Evolutionary conservation across 1,140 invertebrate species (phyloP), one percentile per base, ranked within the genome.

Genomic region (Zaprionus gabonicus): DNA sequence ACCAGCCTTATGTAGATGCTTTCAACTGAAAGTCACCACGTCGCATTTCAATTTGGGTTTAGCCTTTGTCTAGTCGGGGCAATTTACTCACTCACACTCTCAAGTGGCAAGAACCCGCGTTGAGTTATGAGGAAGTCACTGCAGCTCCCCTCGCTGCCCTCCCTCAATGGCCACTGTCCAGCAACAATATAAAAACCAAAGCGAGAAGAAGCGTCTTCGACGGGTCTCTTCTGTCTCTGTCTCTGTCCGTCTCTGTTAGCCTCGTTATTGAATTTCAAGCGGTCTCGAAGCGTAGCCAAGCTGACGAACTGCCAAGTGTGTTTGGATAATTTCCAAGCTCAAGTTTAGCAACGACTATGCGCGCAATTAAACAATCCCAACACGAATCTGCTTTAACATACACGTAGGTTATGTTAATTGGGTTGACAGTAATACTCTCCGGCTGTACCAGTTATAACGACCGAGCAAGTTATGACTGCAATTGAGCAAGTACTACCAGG

Each of bases 251-350:
- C 31, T 34, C 6, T 58, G 10, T 58, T 58, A 67, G 78, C 84
- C 84, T 87, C 75, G 84, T 88, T 88, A 87, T 87, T 87, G 85
- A 87, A 87, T 84, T 87, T 69, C 78, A 71, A 82, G 80, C 68
- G 28, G 44, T 53, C 9, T 51, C 63, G 12, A 12, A 13, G 67
- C 44, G 60, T 59, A 65, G 34, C 38, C 38, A 15, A 74, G 60
- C 73, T 34, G 36, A 55, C 44, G 27, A 44, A 76, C 36, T 59
- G 68, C 46, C 68, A 49, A 59, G 31, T 38, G 20, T 46, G 12
- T 23, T 34, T 49, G 25, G 13, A 23, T 38, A 58, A 66, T 38
- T n/a, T 12, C 13, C 12, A 23, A 31, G 38, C 62, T 41, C 56
- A 53, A 59, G 34, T 58, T 34, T 20, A 44, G 20, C 13, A 20